A percentile compares a stretch with the other conserved stretches of the same genome.
These are phyloP conservation scores for Adrianichthys oophorus DNA, from an alignment of 2,797 vertebrate genomes.

Conservation along the genomic window DNA sequence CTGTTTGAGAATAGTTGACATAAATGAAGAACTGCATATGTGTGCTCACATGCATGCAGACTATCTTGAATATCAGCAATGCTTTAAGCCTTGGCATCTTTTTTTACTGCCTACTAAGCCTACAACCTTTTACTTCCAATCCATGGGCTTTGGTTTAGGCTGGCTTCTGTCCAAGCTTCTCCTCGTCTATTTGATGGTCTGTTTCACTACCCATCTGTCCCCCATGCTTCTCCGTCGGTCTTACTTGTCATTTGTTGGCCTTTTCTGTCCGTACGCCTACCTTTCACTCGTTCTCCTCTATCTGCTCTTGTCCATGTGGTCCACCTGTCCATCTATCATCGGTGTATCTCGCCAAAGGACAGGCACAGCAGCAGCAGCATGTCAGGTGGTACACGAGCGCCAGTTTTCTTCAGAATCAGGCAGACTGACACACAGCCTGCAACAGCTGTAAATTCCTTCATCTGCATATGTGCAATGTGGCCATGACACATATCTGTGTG, in stretches of 20 bases:
- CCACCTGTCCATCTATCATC: slow-evolving; percentile 43
- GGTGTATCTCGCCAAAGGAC: slow-evolving; percentile 9
- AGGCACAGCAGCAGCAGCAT: slow-evolving; percentile 11
- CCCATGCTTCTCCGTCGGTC: slow-evolving; percentile 17
- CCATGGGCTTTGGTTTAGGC: slow-evolving; percentile 53
- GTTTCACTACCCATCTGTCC: slow-evolving; percentile 54
- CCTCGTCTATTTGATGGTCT: slow-evolving; percentile 29
- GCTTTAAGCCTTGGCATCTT: slow-evolving; percentile 62
- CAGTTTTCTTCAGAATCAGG: slow-evolving; percentile 20
- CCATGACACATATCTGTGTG: background rate
- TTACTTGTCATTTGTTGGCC: slow-evolving; percentile 26
- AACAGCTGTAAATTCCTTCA: slow-evolving; percentile 34
- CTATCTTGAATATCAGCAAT: slow-evolving; percentile 45
- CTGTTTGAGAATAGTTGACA: slow-evolving; percentile 13
- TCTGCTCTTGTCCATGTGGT: slow-evolving; percentile 31
- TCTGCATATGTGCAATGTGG: slow-evolving; percentile 5
- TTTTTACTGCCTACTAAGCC: slow-evolving; percentile 71
- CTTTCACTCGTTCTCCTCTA: slow-evolving; percentile 24
- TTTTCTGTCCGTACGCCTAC: slow-evolving; percentile 19
- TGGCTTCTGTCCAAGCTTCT: slow-evolving; percentile 47
- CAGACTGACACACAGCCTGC: background rate
- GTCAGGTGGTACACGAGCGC: slow-evolving; percentile 1
- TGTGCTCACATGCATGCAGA: slow-evolving; percentile 12
- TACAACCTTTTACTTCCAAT: slow-evolving; percentile 67
- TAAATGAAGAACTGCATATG: slow-evolving; percentile 7